These are phyloP conservation scores for Apteryx mantelli DNA, from an alignment of 2,113 vertebrate species.

Conservation along the genomic window DNA sequence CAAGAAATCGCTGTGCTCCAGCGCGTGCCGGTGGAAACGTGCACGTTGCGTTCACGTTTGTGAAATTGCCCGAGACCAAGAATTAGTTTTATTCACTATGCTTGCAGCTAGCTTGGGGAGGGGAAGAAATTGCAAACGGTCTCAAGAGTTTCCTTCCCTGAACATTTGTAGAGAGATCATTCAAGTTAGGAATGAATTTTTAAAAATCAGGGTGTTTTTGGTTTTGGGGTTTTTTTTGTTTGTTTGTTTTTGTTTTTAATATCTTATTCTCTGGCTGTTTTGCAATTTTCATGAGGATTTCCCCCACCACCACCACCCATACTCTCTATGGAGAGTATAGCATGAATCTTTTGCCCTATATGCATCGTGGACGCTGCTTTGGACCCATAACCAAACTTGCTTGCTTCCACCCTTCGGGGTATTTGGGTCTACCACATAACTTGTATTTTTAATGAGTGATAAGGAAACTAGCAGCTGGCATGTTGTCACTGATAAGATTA, in stretches of 20 bases:
- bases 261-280: background rate
- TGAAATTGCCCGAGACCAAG: background rate
- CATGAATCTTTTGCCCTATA: rapidly evolving
- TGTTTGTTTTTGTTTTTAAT: background rate
- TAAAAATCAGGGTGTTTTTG: background rate
- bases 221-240: rapidly evolving
- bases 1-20: background rate
- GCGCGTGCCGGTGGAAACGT: background rate
- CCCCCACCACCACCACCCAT: background rate
- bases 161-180: rapidly evolving
- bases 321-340: rapidly evolving
- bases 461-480: background rate
- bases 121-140: background rate
- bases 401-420: background rate
- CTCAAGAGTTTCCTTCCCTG: background rate
- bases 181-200: background rate
- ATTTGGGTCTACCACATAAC: background rate
- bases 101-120: background rate
- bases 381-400: background rate
- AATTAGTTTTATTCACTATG: too few relatives aligned
- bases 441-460: background rate
- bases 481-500: background rate
- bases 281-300: rapidly evolving
- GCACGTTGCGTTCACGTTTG: rapidly evolving
- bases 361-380: rapidly evolving